Percentiles rank a stretch among this genome's conserved stretches.
These are phyloP conservation scores for Arvicanthis niloticus DNA, from an alignment of 2,113 vertebrate genomes.

Conservation along the genomic window DNA sequence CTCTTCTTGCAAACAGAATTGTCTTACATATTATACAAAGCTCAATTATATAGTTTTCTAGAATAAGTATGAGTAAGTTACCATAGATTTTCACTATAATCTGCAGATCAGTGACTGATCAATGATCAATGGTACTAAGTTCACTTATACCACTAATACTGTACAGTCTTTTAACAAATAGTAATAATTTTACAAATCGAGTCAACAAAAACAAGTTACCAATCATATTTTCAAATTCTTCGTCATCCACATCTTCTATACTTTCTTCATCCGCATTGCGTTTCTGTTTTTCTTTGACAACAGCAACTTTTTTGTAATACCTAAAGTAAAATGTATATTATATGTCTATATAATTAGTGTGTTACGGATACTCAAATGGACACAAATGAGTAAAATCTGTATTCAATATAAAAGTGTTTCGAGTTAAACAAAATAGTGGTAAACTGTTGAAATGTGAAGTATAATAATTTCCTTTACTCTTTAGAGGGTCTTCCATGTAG, in stretches of 20 bases:
- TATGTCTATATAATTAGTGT: not conserved
- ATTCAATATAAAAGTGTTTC: conserved; percentile 36
- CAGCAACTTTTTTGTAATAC: conserved; percentile 93
- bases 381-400: conserved; percentile 46
- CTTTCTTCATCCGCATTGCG: conserved; percentile 90
- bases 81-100: not conserved
- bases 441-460: conserved; percentile 22
- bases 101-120: not conserved
- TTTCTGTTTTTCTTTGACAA: conserved; percentile 87
- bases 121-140: not conserved
- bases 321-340: conserved; percentile 83
- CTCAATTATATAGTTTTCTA: conserved; percentile 17
- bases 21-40: not conserved
- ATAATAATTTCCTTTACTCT: not conserved
- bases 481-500: not conserved
- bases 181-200: conserved; percentile 21
- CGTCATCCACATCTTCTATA: conserved; percentile 96
- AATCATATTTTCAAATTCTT: conserved; percentile 95
- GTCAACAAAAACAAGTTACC: conserved; percentile 84
- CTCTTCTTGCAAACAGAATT: not conserved
- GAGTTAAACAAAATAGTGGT: conserved; percentile 33
- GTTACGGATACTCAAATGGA: not conserved
- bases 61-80: not conserved
- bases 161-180: not conserved
- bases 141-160: not conserved